A percentile compares a stretch with the other conserved stretches of the same genome.
Evolutionary conservation across 2,888 invertebrate genomes (phyloP).

Genomic region (Lumbricus terrestris): DNA sequence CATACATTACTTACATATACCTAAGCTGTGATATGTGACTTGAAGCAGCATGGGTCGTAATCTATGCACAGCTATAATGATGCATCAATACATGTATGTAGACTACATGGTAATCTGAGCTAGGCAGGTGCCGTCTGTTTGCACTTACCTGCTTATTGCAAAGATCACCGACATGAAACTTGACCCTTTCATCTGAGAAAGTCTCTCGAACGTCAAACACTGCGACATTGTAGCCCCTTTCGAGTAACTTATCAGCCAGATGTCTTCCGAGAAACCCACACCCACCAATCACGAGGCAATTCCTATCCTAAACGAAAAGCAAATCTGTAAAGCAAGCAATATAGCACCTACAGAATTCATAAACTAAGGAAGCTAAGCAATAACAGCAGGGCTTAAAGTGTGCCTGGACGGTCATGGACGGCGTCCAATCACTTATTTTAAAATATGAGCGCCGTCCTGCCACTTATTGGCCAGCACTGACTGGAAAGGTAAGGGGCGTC

Average conservation of each 20-base stretch:
- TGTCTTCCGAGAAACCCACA: constrained; percentile 51
- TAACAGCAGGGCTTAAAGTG: too few relatives aligned
- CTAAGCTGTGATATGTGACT: too few relatives aligned
- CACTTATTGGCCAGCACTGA: too few relatives aligned
- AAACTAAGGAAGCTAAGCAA: background rate
- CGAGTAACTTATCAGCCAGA: constrained; percentile 45
- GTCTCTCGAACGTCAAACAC: constrained; percentile 49
- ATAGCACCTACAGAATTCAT: background rate
- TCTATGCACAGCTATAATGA: background rate
- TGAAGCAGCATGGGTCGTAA: background rate
- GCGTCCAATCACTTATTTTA: too few relatives aligned
- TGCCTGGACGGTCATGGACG: too few relatives aligned
- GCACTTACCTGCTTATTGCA: constrained; percentile 46
- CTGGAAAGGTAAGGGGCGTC: too few relatives aligned
- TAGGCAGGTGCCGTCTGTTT: background rate
- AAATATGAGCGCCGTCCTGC: too few relatives aligned
- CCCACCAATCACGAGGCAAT: constrained; percentile 49
- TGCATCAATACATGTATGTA: background rate
- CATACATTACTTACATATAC: too few relatives aligned
- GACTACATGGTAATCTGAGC: background rate
- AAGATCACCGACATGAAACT: constrained; percentile 46
- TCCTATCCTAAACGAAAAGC: background rate
- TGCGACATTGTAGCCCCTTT: constrained; percentile 43
- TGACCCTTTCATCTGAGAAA: constrained; percentile 43
- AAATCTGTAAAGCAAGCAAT: background rate